Evolutionary conservation across 2,888 invertebrate species (phyloP), one percentile per base, ranked within the genome.

Genomic region (Strigamia crassipes): DNA sequence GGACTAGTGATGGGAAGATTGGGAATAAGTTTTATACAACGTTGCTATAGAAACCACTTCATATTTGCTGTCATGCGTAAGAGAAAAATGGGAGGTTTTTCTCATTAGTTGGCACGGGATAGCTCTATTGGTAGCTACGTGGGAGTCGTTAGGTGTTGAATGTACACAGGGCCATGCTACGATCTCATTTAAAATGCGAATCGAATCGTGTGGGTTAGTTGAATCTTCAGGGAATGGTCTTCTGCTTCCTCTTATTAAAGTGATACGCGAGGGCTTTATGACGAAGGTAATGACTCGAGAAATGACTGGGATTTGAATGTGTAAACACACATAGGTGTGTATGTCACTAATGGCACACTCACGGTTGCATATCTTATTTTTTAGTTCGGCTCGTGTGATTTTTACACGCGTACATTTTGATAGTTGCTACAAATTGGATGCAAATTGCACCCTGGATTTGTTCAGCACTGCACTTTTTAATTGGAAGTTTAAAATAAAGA

Each of bases 51-150:
- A 18, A 56, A 56, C 56, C 18, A 56, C 9, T 18, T 56, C 56
- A 56, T 56, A 56, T 56, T 56, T 56, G n/a, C 56, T 56, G 56
- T 56, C 56, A 56, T 56, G 56, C 18, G 56, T 56, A 56, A 56
- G 56, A 56, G 56, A 56, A 56, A 56, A 56, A 56, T 56, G 56
- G 56, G 56, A 56, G 56, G 56, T 56, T 56, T 56, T 56, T 56
- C 56, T 56, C 56, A 56, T 56, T 56, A 56, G 56, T 56, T 56
- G 56, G 56, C 56, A 56, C 56, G n/a, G 56, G 56, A 56, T n/a
- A 56, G 56, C 56, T 56, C 56, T 56, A 56, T 56, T 56, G 56
- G 56, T n/a, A 56, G 56, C 56, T 56, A 56, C n/a, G n/a, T 56
- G 56, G 56, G 56, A 56, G 56, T 56, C 56, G 56, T 56, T 56